These are phyloP conservation scores for Otocyon megalotis DNA, from an alignment of 2,113 vertebrate genomes.

Conservation along the genomic window DNA sequence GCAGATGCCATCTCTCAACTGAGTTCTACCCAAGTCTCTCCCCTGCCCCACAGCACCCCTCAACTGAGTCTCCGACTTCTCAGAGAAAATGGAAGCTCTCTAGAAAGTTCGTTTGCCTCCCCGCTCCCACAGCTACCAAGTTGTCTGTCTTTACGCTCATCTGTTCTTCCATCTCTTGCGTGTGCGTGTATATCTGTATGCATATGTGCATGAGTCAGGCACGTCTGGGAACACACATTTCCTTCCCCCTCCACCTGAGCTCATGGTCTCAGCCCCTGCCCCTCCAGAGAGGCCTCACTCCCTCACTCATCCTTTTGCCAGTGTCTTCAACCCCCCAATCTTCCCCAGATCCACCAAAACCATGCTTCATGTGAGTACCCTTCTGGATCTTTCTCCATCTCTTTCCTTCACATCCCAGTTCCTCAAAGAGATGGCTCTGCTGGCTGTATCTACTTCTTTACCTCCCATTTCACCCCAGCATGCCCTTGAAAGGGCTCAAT, in stretches of 20 bases:
- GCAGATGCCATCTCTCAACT: background rate
- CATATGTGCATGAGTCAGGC: background rate
- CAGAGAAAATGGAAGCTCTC: background rate
- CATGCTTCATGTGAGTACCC: background rate
- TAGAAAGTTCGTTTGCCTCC: background rate
- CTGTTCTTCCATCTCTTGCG: background rate
- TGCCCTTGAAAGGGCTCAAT: background rate
- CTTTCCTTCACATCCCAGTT: background rate
- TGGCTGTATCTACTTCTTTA: background rate
- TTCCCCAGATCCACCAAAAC: background rate
- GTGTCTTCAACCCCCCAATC: background rate
- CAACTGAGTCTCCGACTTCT: background rate
- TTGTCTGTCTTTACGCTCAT: background rate
- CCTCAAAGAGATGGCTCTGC: background rate
- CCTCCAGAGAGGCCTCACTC: background rate
- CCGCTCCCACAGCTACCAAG: background rate
- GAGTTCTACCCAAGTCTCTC: background rate
- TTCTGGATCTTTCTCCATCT: background rate
- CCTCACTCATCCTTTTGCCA: background rate
- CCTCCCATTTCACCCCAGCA: background rate
- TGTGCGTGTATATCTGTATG: rapidly evolving
- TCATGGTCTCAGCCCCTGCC: background rate
- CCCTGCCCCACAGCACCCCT: background rate
- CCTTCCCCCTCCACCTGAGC: background rate
- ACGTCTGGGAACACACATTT: background rate